Base-by-base conservation (phyloP, 2,888 invertebrate species). In the Apamea crenata region DNA sequence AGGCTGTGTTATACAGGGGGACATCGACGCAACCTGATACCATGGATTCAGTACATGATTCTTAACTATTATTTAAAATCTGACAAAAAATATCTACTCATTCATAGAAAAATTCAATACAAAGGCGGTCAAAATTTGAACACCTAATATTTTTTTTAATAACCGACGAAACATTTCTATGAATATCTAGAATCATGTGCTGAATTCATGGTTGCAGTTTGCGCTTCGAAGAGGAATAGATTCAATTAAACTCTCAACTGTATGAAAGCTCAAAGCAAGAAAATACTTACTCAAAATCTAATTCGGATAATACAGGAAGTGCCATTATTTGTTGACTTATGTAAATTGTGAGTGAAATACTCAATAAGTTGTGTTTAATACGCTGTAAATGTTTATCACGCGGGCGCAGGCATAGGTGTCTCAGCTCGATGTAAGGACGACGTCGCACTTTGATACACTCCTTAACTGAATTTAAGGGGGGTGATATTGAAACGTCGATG, bases 311-410 rank as follows among this genome's bases (percentile, higher is more conserved):
- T 91, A 89, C 87, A 88, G 89, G 88, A 91, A 90, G 90, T 91
- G 16, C 91, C 92, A 91, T 93, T 92, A 93, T 93, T 94, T 93
- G 93, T 93, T 93, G 92, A 91, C 91, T 94, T 93, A 94, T 94
- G 93, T 93, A 94, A 94, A 95, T 94, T 93, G 92, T 93, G 88
- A 87, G 91, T 91, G 91, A 95, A 94, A 93, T 94, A 93, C 94
- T 93, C 93, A 94, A 93, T 94, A 95, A 95, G 93, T 92, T 91
- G 90, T 92, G 89, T 94, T 94, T 94, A 95, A 94, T 94, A 91
- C 92, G 91, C 87, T 92, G 92, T 93, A 93, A 94, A 93, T 93
- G 93, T 94, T 96, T 96, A 96, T 96, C 96, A 93, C 90, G 90
- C 87, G 89, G 87, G 89, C 89, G 89, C 95, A 95, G 95, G 92